phyloP scores from a whole-genome alignment of 2,888 invertebrate species.

The Pollenia amentaria region DNA sequence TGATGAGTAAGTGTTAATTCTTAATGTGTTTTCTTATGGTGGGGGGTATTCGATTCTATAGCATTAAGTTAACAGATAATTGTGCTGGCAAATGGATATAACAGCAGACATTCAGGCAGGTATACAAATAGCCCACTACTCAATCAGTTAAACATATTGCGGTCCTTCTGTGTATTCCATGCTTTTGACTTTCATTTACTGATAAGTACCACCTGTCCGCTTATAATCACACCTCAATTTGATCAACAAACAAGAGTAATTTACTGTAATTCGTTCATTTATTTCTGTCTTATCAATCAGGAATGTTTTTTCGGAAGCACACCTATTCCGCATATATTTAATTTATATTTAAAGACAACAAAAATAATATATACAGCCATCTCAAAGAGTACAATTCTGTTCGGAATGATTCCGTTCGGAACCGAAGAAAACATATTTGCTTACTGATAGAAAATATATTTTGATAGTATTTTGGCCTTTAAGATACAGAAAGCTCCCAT shows the following conservation, averaged over 20 bases:
- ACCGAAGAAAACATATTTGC: too few species aligned
- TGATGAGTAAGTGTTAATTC: constrained; percentile 77
- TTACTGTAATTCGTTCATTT: too few species aligned
- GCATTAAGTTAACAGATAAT: neutral
- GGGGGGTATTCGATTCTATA: neutral
- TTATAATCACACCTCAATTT: neutral
- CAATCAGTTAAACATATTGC: neutral
- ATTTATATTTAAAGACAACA: too few species aligned
- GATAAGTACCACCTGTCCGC: neutral
- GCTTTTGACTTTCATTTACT: neutral
- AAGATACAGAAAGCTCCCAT: too few species aligned
- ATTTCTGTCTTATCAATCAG: too few species aligned
- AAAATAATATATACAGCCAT: too few species aligned
- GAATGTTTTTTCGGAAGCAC: too few species aligned
- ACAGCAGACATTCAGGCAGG: neutral
- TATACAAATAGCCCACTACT: neutral
- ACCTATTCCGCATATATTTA: too few species aligned
- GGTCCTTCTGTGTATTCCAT: neutral
- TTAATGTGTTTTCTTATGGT: neutral
- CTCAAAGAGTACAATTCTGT: too few species aligned
- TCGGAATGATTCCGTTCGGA: too few species aligned
- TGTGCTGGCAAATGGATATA: neutral
- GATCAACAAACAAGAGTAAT: neutral
- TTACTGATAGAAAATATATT: too few species aligned
- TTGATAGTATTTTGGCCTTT: too few species aligned